Evolutionary conservation across 2,113 vertebrate genomes (phyloP).

Genomic region (Myiagra hebetior): DNA sequence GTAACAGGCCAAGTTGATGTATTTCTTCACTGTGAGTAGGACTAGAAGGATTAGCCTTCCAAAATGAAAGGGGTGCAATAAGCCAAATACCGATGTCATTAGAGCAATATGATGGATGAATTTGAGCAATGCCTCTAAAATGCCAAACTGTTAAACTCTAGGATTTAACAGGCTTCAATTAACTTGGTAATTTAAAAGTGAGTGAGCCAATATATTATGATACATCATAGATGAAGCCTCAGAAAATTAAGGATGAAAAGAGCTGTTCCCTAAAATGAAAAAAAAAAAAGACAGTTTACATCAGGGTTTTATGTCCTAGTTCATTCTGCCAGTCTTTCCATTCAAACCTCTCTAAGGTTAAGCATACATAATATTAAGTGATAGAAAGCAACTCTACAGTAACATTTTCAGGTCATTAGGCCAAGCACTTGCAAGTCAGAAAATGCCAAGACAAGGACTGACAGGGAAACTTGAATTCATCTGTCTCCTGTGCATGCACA

Average conservation of each 20-base stretch:
- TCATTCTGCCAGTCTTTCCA: not conserved
- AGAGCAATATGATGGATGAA: not conserved
- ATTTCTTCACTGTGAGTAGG: not conserved
- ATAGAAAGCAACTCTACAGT: not conserved
- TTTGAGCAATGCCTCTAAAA: not conserved
- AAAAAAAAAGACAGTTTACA: not conserved
- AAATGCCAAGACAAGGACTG: not conserved
- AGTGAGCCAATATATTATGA: not conserved
- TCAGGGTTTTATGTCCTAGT: not conserved
- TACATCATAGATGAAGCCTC: not conserved
- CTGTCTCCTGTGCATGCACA: not conserved
- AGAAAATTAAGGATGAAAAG: not conserved
- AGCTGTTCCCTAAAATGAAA: not conserved
- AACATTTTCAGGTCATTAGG: not conserved
- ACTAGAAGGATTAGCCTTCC: slow-evolving; percentile 5
- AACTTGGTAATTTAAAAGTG: not conserved
- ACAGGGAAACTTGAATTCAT: not conserved
- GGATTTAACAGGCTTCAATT: not conserved
- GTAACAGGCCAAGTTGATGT: not conserved
- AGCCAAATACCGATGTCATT: not conserved
- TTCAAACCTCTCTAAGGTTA: not conserved
- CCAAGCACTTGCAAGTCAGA: not conserved
- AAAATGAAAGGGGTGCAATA: slow-evolving; percentile 23
- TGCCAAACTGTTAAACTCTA: not conserved
- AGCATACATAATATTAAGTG: not conserved